A percentile compares a stretch with the other conserved stretches of the same genome.
phyloP scores from a whole-genome alignment of 1,140 invertebrate species.

The Megalopta genalis region DNA sequence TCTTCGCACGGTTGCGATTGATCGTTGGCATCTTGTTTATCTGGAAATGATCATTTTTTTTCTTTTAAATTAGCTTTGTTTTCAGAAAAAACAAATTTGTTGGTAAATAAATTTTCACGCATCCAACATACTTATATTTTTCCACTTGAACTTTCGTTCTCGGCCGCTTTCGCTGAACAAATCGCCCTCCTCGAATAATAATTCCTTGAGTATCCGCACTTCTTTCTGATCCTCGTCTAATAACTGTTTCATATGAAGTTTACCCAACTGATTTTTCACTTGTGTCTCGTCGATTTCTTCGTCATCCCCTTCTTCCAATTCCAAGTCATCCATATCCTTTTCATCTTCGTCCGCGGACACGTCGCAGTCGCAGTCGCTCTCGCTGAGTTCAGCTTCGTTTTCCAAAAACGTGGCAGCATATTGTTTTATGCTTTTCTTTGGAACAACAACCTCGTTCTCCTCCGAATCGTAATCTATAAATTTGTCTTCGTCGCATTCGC shows the following conservation, averaged over 20 bases:
- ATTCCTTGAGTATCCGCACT: conserved; percentile 88
- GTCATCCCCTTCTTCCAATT: conserved; percentile 87
- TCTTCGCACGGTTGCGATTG: conserved; percentile 68
- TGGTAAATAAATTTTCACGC: neutral
- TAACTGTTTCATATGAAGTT: conserved; percentile 87
- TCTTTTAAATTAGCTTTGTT: no score
- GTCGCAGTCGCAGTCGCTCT: conserved; percentile 88
- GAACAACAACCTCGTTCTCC: conserved; percentile 84
- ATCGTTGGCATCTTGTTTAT: conserved; percentile 70
- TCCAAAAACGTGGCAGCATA: conserved; percentile 87
- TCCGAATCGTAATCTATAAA: conserved; percentile 87
- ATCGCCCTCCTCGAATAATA: conserved; percentile 93
- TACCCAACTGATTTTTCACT: conserved; percentile 84
- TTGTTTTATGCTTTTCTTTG: conserved; percentile 79
- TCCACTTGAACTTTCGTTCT: conserved; percentile 90
- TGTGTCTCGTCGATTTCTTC: conserved; percentile 87
- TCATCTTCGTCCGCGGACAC: conserved; percentile 89
- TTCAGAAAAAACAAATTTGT: no score
- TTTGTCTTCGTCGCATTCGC: conserved; percentile 74
- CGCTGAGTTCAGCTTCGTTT: conserved; percentile 92
- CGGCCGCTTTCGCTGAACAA: conserved; percentile 86
- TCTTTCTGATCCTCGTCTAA: conserved; percentile 91
- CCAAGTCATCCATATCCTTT: conserved; percentile 85
- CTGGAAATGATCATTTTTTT: conserved; percentile 53
- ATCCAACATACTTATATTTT: conserved; percentile 84